Base-by-base conservation (phyloP, 2,888 invertebrate species). In the Lasioglossum figueresi region DNA sequence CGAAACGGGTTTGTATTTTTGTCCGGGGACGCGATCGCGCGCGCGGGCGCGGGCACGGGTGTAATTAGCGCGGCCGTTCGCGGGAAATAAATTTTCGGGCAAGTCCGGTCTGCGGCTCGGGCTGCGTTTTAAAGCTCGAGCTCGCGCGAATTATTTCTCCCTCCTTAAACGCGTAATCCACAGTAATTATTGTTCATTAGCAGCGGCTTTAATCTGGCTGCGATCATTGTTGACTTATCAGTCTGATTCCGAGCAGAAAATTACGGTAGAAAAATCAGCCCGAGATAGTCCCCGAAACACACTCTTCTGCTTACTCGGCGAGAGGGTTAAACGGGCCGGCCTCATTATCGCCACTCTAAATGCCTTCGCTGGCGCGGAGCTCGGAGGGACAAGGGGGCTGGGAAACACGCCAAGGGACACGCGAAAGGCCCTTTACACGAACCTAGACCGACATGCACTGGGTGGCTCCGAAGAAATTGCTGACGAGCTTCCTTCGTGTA, bases 341-440 rank as follows among this genome's bases (percentile, higher is more conserved):
- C 75, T 88, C 80, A 89, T 91, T 91, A 90, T 83, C 86, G 83
- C 82, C 84, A 56, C n/a, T 76, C 79, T 81, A 74, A 90, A 90
- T 85, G 71, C 75, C 71, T 56, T 70, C 16, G 45, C 40, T 23
- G 71, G 14, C 37, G 74, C 37, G 56, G 59, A 63, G 48, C n/a
- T 63, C 23, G 40, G 23, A 27, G 52, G 27, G 27, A 37, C 59
- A 27, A 34, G 63, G 37, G 43, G 23, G 40, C 37, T n/a, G 72
- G 31, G 16, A n/a, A n/a, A 66, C 31, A 16, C 31, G 31, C 10
- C 8, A 27, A 23, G 68, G 66, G 37, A 37, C 85, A 85, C 84
- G 81, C 72, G 83, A 76, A 76, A 56, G 63, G 48, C 68, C 40
- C 43, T 73, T 84, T 56, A 73, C 83, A 77, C 77, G 84, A 84